Conservation (phyloP, 2,113 vertebrate genomes). For the Tragelaphus buxtoni region DNA sequence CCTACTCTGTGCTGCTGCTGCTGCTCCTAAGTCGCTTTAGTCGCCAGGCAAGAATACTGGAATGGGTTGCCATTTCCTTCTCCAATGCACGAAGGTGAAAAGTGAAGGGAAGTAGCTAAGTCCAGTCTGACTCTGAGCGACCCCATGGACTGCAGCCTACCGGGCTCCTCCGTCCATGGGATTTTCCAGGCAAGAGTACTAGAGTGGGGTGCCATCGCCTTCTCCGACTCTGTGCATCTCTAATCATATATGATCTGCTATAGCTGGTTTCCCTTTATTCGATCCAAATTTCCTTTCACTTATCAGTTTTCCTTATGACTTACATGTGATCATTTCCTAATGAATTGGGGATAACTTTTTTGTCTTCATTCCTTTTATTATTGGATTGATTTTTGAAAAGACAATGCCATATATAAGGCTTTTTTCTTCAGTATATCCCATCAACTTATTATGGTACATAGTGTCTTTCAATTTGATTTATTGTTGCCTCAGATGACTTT, state of each 20-base stretch:
- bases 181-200: too few relatives aligned
- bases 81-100: too few relatives aligned
- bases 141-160: too few relatives aligned
- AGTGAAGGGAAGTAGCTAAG: too few relatives aligned
- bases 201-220: too few relatives aligned
- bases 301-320: background rate
- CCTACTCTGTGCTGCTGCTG: background rate
- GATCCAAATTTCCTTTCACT: background rate
- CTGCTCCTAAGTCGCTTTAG: too few relatives aligned
- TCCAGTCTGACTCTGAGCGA: too few relatives aligned
- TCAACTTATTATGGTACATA: background rate
- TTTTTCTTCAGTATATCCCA: background rate
- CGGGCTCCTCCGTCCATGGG: too few relatives aligned
- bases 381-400: background rate
- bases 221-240: background rate
- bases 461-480: background rate
- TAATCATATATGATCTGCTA: background rate
- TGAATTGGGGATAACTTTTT: background rate
- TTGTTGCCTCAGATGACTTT: background rate
- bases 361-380: background rate
- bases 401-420: background rate
- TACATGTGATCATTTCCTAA: background rate
- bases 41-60: too few relatives aligned
- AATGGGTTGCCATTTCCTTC: too few relatives aligned
- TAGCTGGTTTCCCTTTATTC: background rate